Evolutionary conservation across 1,140 invertebrate species (phyloP), one percentile per base, ranked within the genome.

Genomic region (Drosophila arawakana): DNA sequence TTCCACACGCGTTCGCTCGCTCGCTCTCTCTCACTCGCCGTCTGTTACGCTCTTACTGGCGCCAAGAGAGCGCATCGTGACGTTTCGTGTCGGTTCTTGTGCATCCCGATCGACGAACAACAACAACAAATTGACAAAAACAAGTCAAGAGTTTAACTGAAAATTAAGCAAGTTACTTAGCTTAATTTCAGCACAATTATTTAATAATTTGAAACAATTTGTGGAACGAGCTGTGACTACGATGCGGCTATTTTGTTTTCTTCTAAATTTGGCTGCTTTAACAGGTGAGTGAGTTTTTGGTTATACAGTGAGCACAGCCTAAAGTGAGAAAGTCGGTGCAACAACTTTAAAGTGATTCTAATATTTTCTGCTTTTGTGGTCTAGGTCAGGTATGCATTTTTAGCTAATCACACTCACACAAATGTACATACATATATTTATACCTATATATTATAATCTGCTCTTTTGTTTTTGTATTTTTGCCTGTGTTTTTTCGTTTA

Each of bases 181-280:
- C 37, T 39, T 39, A 39, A 10, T 7, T 8, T 39, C 37, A 3
- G 4, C 11, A 2, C 10, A 41, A 41, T 11, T 41, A 41, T 41
- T 41, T 41, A 41, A 11, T 41, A 11, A 41, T 41, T 11, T 41
- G 2, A 11, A 41, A 41, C 10, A 58, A 61, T 43, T 76, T 73
- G 47, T 4, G 34, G 52, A 72, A 21, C 21, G 44, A 68, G 54
- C 47, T 35, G 62, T 13, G n/a, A 11, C 15, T 18, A 76, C 66
- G 43, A 85, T 85, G 83, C 65, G 58, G 37, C 73, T 83, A 83
- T 88, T 86, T 88, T 83, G 83, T 88, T 86, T 86, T 74, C 63
- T 88, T 59, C 55, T 86, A 73, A 88, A 80, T 88, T 86, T 88
- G 80, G 83, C 83, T 76, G 76, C 69, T 59, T 72, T 86, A 88